Percentiles rank a stretch among this genome's conserved stretches.
phyloP scores from a whole-genome alignment of 2,888 invertebrate species.

The Himalopsyche anomala region DNA sequence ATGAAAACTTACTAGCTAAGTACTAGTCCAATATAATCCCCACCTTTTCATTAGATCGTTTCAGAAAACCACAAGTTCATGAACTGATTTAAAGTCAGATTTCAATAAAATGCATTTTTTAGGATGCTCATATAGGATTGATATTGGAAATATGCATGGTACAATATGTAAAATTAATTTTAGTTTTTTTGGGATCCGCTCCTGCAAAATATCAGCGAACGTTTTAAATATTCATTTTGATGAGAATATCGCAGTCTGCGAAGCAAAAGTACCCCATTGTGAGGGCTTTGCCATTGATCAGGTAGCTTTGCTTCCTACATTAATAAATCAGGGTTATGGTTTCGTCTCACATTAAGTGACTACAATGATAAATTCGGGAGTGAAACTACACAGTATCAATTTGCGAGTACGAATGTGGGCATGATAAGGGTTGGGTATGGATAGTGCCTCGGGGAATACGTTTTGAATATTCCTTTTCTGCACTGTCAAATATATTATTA shows the following conservation, averaged over 20 bases:
- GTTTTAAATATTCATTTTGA: conserved; percentile 26
- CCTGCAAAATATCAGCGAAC: not conserved
- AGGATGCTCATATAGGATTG: no score
- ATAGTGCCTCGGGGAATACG: not conserved
- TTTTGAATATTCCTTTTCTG: not conserved
- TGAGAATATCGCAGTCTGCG: not conserved
- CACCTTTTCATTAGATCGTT: no score
- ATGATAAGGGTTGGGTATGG: not conserved
- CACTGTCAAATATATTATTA: no score
- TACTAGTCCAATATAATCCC: no score
- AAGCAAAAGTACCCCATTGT: not conserved
- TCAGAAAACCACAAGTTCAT: no score
- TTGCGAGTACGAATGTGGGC: not conserved
- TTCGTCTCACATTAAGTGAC: conserved; percentile 7
- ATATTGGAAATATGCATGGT: no score
- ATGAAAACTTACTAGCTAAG: no score
- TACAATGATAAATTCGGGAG: not conserved
- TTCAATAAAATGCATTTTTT: no score
- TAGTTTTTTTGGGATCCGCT: not conserved
- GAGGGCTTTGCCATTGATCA: not conserved
- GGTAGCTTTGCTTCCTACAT: not conserved
- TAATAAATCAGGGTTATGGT: not conserved
- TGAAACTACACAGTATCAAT: not conserved
- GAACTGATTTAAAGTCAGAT: no score
- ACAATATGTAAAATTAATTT: no score